phyloP scores from a whole-genome alignment of 1,140 invertebrate species.

The Pygmarrhopalites habei region DNA sequence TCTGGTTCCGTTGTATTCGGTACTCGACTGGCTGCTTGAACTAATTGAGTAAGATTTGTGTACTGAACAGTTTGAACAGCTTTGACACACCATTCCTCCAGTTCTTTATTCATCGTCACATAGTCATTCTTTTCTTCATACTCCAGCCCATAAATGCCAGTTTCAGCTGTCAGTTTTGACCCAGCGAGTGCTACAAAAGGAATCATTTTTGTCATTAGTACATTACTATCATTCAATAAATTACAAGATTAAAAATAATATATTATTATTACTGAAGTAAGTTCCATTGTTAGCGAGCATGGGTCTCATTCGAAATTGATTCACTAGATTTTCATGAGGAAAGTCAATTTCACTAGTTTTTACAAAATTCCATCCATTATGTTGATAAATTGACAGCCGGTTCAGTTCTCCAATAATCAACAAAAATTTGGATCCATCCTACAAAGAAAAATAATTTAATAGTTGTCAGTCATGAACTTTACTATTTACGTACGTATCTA shows the following conservation, averaged over 20 bases:
- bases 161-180: not conserved
- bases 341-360: slow-evolving; percentile 11
- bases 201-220: not conserved
- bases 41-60: not conserved
- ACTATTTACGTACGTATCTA: not conserved
- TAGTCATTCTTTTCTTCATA: slow-evolving; percentile 24
- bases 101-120: not conserved
- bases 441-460: slow-evolving; percentile 2
- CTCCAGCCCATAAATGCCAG: slow-evolving; percentile 23
- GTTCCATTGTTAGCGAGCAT: slow-evolving; percentile 2
- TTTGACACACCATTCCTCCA: slow-evolving; percentile 10
- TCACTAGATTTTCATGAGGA: not conserved
- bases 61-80: not conserved
- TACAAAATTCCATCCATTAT: slow-evolving; percentile 47
- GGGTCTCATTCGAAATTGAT: slow-evolving; percentile 12
- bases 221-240: not conserved
- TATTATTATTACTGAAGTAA: slow-evolving; percentile 24
- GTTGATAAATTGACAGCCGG: slow-evolving; percentile 42
- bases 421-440: slow-evolving; percentile 30
- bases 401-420: slow-evolving; percentile 36
- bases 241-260: not conserved
- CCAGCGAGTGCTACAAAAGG: slow-evolving; percentile 17
- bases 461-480: too few relatives aligned
- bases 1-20: slow-evolving; percentile 20
- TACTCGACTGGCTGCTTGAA: not conserved